These are phyloP conservation scores for Heliconius sara DNA, from an alignment of 2,888 invertebrate genomes.

Conservation along the genomic window DNA sequence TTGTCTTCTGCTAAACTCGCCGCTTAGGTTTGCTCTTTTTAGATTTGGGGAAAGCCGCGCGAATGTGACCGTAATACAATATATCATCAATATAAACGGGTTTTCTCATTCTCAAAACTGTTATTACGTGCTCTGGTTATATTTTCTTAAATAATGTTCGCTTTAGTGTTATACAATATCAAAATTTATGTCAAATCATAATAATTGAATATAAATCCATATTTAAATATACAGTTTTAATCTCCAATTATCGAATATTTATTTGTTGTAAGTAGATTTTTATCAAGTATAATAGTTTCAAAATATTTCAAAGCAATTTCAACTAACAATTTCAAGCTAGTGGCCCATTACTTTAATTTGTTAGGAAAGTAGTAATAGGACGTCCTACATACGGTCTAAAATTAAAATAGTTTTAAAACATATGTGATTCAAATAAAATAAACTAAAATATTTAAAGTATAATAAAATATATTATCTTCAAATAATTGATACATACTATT, in stretches of 20 bases:
- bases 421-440: background rate
- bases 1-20: slow-evolving; percentile 29
- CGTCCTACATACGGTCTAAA: background rate
- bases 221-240: background rate
- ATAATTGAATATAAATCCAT: background rate
- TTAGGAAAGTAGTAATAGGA: slow-evolving; percentile 2
- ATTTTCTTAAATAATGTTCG: slow-evolving; percentile 21
- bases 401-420: slow-evolving; percentile 2
- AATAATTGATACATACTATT: no score
- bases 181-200: background rate
- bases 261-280: background rate
- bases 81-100: slow-evolving; percentile 18
- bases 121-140: slow-evolving; percentile 11
- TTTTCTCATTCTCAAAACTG: slow-evolving; percentile 26
- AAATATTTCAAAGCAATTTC: slow-evolving; percentile 1
- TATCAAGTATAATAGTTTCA: background rate
- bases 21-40: slow-evolving; percentile 34
- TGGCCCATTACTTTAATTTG: slow-evolving; percentile 7
- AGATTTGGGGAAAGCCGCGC: slow-evolving; percentile 36
- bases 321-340: background rate
- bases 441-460: no score
- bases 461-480: no score
- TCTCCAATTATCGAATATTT: background rate
- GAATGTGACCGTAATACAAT: slow-evolving; percentile 40
- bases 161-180: background rate